Percentiles rank a stretch among this genome's conserved stretches.
phyloP scores from a whole-genome alignment of 2,888 invertebrate genomes.

The Euspilapteryx auroguttella region DNA sequence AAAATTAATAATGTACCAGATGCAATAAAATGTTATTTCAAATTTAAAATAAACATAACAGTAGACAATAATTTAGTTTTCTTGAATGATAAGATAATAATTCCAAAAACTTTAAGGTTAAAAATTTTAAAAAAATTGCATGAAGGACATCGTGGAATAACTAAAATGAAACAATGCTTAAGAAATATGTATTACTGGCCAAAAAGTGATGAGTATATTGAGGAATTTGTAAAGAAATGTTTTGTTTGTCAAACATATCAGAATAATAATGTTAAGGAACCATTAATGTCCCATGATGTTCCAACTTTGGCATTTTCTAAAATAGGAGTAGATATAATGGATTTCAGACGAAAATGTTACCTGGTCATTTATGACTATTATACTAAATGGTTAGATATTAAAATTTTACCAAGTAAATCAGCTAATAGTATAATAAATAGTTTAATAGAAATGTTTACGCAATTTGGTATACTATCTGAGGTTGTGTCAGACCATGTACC shows the following conservation, averaged over 20 bases:
- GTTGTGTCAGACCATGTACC: too few relatives aligned
- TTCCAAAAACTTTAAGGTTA: conserved; percentile 7
- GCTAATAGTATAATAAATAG: too few relatives aligned
- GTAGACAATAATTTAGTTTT: conserved; percentile 8
- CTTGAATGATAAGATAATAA: conserved; percentile 7
- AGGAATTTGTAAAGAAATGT: too few relatives aligned
- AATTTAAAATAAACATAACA: conserved; percentile 7
- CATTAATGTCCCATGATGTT: conserved; percentile 7
- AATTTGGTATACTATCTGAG: conserved; percentile 8
- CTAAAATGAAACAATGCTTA: conserved; percentile 13
- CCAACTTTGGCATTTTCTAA: conserved; percentile 9
- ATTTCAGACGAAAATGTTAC: conserved; percentile 8
- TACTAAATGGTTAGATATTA: conserved; percentile 5
- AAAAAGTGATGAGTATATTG: too few relatives aligned
- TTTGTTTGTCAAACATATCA: too few relatives aligned
- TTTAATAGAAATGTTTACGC: conserved; percentile 7
- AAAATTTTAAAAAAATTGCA: conserved; percentile 12
- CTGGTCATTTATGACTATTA: conserved; percentile 6
- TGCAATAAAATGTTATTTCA: conserved; percentile 6
- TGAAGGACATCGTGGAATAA: conserved; percentile 16
- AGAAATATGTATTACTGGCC: conserved; percentile 8
- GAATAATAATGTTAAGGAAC: conserved; percentile 9
- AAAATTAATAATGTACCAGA: conserved; percentile 6
- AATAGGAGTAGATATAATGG: conserved; percentile 5
- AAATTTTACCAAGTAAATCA: conserved; percentile 6